Conservation (phyloP, 2,888 invertebrate genomes). For the Coleophora deauratella region DNA sequence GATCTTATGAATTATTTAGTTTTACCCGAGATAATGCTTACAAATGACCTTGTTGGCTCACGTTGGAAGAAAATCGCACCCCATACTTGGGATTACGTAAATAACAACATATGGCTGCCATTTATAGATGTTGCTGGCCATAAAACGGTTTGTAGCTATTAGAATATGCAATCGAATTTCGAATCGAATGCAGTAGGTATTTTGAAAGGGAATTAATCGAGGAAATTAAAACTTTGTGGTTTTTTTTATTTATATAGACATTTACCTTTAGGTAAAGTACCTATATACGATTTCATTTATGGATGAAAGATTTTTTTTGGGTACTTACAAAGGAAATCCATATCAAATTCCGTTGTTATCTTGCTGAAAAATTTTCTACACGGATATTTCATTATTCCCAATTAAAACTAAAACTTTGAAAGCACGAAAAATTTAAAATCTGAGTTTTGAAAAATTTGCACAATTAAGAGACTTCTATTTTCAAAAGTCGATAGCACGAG, state of each 20-base stretch:
- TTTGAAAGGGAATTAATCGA: too few relatives aligned
- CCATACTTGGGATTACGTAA: background rate
- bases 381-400: slow-evolving; percentile 55
- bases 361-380: slow-evolving; percentile 41
- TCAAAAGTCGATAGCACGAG: too few relatives aligned
- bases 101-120: slow-evolving; percentile 39
- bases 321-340: slow-evolving; percentile 44
- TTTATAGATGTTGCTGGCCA: slow-evolving; percentile 18
- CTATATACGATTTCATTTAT: too few relatives aligned
- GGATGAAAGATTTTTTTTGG: background rate
- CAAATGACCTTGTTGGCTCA: slow-evolving; percentile 46
- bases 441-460: too few relatives aligned
- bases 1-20: slow-evolving; percentile 51
- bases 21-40: slow-evolving; percentile 33
- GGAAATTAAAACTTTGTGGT: too few relatives aligned
- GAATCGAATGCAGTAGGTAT: too few relatives aligned
- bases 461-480: too few relatives aligned
- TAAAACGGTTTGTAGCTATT: slow-evolving; percentile 2
- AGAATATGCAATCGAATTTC: too few relatives aligned
- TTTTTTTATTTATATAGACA: too few relatives aligned
- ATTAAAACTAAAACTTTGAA: background rate
- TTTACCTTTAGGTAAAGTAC: too few relatives aligned
- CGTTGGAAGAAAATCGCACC: slow-evolving; percentile 15
- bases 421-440: too few relatives aligned
- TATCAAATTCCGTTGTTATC: slow-evolving; percentile 34